Evolutionary conservation across 2,888 invertebrate species (phyloP).

Genomic region (Griposia aprilina): DNA sequence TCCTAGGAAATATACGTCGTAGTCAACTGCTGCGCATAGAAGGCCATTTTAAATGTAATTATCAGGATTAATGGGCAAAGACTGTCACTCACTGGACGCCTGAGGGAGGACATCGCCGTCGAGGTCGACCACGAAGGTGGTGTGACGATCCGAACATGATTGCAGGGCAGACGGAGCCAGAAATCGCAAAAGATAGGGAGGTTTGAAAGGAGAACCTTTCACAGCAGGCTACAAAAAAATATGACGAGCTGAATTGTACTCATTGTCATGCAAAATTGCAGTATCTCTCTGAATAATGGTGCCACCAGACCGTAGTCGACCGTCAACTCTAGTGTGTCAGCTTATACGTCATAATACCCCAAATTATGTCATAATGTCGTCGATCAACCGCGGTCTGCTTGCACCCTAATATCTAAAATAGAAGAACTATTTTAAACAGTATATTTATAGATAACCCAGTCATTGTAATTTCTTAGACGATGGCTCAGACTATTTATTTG

Average conservation of each 20-base stretch:
- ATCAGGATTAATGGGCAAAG: neutral
- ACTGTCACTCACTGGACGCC: neutral
- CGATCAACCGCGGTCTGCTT: neutral
- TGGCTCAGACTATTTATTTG: constrained; percentile 31
- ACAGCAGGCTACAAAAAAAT: neutral
- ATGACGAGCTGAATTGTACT: neutral
- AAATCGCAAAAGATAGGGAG: neutral
- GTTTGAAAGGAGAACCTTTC: neutral
- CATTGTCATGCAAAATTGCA: neutral
- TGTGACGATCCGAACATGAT: neutral
- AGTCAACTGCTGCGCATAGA: neutral
- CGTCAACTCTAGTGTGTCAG: no score
- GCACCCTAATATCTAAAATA: constrained; percentile 31
- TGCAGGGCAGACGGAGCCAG: neutral
- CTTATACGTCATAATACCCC: no score
- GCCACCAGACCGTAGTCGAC: no score
- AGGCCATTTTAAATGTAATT: neutral
- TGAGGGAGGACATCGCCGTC: neutral
- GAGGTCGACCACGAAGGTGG: neutral
- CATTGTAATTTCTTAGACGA: constrained; percentile 44
- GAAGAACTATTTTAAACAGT: constrained; percentile 27
- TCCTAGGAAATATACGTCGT: neutral
- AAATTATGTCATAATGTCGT: neutral
- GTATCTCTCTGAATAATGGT: neutral
- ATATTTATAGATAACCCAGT: constrained; percentile 44